Evolutionary conservation across 2,113 vertebrate species (phyloP).

Genomic region (Siniperca chuatsi): DNA sequence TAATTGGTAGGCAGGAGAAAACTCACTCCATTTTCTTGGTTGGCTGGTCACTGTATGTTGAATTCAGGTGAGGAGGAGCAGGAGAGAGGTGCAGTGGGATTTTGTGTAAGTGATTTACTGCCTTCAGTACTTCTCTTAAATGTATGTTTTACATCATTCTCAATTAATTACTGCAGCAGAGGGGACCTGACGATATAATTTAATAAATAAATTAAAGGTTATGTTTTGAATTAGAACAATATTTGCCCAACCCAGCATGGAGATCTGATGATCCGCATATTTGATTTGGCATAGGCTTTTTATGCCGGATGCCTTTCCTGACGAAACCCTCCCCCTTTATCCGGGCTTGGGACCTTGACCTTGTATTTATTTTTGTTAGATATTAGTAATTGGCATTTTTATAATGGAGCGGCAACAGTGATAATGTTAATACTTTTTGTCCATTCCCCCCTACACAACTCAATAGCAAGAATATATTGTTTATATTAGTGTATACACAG

Average conservation of each 20-base stretch:
- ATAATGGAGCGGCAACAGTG: too few relatives aligned
- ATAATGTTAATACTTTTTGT: too few relatives aligned
- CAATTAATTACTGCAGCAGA: constrained; percentile 45
- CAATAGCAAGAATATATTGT: too few relatives aligned
- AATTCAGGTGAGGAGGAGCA: constrained; percentile 61
- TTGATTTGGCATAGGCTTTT: too few relatives aligned
- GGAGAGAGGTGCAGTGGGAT: constrained; percentile 6
- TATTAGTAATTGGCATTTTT: too few relatives aligned
- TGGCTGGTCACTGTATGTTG: constrained; percentile 55
- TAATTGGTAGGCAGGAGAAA: constrained; percentile 63
- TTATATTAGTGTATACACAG: too few relatives aligned
- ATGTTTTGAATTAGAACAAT: constrained; percentile 16
- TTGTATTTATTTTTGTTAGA: too few relatives aligned
- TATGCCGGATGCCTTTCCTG: too few relatives aligned
- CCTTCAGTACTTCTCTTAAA: neutral
- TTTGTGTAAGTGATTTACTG: constrained; percentile 47
- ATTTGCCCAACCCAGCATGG: neutral
- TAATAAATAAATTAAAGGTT: constrained; percentile 34
- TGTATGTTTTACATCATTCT: neutral
- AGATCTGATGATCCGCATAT: too few relatives aligned
- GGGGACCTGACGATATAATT: neutral
- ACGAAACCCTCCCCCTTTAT: too few relatives aligned
- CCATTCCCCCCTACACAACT: too few relatives aligned
- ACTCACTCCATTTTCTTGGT: constrained; percentile 59
- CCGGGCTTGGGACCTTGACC: too few relatives aligned